A percentile compares a stretch with the other conserved stretches of the same genome.
Conservation (phyloP, 2,888 invertebrate species). For the Acanthacorydalis orientalis region DNA sequence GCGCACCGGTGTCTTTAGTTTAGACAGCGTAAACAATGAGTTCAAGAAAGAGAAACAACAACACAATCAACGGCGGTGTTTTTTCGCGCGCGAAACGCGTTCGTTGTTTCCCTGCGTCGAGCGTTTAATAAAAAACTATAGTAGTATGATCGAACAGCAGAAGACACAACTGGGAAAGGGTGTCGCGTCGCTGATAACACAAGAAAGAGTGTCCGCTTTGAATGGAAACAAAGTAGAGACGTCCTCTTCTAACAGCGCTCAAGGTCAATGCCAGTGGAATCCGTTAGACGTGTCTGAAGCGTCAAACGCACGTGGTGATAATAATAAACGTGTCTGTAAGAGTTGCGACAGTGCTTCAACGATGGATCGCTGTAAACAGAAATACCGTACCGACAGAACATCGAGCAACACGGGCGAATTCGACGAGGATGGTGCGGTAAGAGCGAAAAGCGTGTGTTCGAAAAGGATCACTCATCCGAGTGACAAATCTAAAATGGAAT, state of each 20-base stretch:
- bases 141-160: slow-evolving; percentile 8
- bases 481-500: too few species aligned
- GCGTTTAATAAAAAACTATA: slow-evolving; percentile 8
- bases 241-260: neutral
- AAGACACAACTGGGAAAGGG: slow-evolving; percentile 3
- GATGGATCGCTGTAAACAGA: neutral
- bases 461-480: too few species aligned
- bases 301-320: neutral
- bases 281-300: neutral
- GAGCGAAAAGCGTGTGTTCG: neutral
- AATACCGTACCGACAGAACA: too few species aligned
- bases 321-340: neutral
- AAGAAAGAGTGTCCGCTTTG: neutral
- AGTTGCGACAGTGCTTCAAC: neutral
- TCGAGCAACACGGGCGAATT: neutral
- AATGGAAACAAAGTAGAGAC: neutral
- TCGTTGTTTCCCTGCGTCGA: slow-evolving; percentile 8
- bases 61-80: neutral
- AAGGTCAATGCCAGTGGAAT: neutral
- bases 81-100: too few species aligned
- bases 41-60: neutral
- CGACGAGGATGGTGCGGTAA: neutral
- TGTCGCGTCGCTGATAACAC: neutral
- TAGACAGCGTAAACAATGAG: neutral
- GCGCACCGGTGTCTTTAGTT: slow-evolving; percentile 1